Evolutionary conservation across 2,888 invertebrate genomes (phyloP).

Genomic region (Hybos culiciformis): DNA sequence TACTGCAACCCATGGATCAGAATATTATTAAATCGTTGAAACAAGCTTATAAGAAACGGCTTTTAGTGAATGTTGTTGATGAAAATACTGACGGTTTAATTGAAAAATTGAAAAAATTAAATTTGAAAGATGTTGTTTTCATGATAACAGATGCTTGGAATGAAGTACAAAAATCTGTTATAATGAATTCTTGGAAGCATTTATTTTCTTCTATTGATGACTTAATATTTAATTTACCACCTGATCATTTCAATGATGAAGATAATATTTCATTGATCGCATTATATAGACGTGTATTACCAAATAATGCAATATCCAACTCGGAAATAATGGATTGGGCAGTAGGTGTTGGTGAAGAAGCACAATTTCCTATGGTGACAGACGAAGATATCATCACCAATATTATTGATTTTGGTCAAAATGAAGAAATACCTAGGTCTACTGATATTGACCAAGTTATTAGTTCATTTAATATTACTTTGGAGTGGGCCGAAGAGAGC

Average conservation of each 20-base stretch:
- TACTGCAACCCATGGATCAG: constrained; percentile 1
- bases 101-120: neutral
- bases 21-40: neutral
- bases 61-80: neutral
- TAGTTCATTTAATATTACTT: neutral
- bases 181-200: neutral
- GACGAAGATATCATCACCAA: neutral
- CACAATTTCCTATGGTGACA: neutral
- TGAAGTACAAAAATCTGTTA: neutral
- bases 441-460: neutral
- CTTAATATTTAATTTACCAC: neutral
- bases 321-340: neutral
- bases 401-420: neutral
- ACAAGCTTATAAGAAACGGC: neutral
- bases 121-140: neutral
- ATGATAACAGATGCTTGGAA: neutral
- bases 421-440: neutral
- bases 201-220: neutral
- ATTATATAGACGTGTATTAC: neutral
- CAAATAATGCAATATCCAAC: neutral
- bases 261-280: neutral
- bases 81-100: neutral
- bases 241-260: neutral
- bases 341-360: neutral
- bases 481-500: neutral